Percentiles rank a stretch among this genome's conserved stretches.
These are phyloP conservation scores for Drosophila saltans DNA, from an alignment of 1,140 invertebrate species.

Conservation along the genomic window DNA sequence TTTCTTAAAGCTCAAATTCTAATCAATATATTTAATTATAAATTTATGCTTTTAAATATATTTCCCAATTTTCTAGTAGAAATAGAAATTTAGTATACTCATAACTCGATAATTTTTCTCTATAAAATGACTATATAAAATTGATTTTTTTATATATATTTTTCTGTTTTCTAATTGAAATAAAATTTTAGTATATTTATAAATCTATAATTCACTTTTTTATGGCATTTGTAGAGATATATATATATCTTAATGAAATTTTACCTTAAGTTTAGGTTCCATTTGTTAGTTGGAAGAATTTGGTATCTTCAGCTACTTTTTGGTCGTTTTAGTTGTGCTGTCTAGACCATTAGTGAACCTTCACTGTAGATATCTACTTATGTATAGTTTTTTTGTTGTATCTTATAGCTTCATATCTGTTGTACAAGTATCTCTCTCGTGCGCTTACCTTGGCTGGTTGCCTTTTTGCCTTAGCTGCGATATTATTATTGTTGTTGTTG, in stretches of 20 bases:
- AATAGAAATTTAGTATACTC: too few relatives aligned
- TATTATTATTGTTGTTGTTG: not conserved
- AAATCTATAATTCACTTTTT: too few relatives aligned
- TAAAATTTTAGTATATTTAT: too few relatives aligned
- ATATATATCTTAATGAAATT: not conserved
- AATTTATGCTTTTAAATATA: too few relatives aligned
- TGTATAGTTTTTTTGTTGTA: not conserved
- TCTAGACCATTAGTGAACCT: conserved; percentile 4
- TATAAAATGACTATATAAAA: too few relatives aligned
- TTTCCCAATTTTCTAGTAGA: too few relatives aligned
- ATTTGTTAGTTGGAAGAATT: not conserved
- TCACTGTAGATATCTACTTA: not conserved
- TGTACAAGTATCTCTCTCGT: not conserved
- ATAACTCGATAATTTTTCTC: too few relatives aligned
- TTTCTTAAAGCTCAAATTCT: too few relatives aligned
- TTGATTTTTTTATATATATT: too few relatives aligned
- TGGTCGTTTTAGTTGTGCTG: not conserved
- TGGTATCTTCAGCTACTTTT: not conserved
- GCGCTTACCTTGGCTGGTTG: conserved; percentile 1
- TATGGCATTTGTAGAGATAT: not conserved
- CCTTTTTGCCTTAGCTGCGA: not conserved
- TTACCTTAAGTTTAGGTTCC: not conserved
- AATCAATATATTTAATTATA: too few relatives aligned
- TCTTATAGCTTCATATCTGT: conserved; percentile 2
- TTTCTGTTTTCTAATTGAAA: too few relatives aligned